phyloP scores from a whole-genome alignment of 2,113 vertebrate species.

The Rhineura floridana region DNA sequence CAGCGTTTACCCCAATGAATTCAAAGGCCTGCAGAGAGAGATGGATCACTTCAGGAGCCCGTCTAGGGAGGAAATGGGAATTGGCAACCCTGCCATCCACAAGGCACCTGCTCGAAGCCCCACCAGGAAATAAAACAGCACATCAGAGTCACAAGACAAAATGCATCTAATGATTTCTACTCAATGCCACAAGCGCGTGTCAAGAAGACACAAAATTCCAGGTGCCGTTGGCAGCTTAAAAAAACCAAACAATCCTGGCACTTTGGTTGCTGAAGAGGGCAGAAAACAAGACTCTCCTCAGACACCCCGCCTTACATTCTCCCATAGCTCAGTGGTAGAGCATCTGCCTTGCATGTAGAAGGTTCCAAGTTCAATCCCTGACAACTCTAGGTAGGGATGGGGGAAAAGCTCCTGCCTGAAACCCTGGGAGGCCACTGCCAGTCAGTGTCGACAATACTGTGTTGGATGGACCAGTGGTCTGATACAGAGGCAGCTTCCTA shows the following conservation, averaged over 20 bases:
- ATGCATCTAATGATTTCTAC: neutral
- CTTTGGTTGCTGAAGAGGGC: neutral
- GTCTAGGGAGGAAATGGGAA: constrained; percentile 73
- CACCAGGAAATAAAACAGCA: neutral
- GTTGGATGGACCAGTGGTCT: too few relatives aligned
- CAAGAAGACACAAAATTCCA: too few relatives aligned
- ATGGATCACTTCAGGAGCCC: constrained; percentile 63
- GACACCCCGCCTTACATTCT: too few relatives aligned
- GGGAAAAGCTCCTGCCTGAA: too few relatives aligned
- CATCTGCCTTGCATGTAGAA: too few relatives aligned
- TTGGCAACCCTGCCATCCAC: constrained; percentile 64
- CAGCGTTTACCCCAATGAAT: constrained; percentile 45
- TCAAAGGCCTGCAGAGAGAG: constrained; percentile 77
- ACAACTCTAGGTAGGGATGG: too few relatives aligned
- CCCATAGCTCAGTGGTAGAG: too few relatives aligned
- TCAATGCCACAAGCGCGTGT: neutral
- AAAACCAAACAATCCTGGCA: neutral
- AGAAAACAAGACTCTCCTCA: neutral
- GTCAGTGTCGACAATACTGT: too few relatives aligned
- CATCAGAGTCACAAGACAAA: neutral
- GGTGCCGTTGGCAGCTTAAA: neutral
- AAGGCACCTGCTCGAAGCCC: constrained; percentile 63
- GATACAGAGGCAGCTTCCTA: too few relatives aligned
- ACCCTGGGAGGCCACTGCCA: too few relatives aligned
- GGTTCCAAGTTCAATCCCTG: too few relatives aligned